These are phyloP conservation scores for Grallaria varia DNA, from an alignment of 2,113 vertebrate species.

Conservation along the genomic window DNA sequence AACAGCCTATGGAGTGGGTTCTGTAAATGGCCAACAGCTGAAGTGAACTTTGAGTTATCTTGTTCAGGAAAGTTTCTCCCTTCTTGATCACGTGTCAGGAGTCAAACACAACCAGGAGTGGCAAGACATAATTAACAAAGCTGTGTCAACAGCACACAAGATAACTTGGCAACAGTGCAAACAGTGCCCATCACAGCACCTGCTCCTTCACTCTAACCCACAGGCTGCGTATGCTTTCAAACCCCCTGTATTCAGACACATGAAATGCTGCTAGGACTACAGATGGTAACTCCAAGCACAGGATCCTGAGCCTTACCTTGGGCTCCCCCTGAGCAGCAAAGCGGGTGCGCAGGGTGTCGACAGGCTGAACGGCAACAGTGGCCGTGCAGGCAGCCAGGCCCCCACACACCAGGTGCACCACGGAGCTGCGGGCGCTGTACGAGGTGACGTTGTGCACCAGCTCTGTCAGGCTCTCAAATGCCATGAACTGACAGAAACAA, in stretches of 20 bases:
- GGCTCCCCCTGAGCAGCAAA: slow-evolving; percentile 96
- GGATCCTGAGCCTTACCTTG: slow-evolving; percentile 74
- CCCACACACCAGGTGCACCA: slow-evolving; percentile 87
- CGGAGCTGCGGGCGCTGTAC: slow-evolving; percentile 72
- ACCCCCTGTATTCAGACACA: neutral
- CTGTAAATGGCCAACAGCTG: neutral
- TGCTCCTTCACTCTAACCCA: neutral
- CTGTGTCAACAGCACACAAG: neutral
- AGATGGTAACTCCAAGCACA: rapidly evolving
- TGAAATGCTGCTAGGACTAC: neutral
- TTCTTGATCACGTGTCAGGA: neutral
- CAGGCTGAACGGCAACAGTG: slow-evolving; percentile 85
- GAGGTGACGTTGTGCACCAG: slow-evolving; percentile 73
- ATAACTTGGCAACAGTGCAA: neutral
- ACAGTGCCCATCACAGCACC: neutral
- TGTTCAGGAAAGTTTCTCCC: neutral
- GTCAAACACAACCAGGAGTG: neutral
- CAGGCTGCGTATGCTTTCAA: neutral
- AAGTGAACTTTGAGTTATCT: neutral
- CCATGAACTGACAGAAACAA: slow-evolving; percentile 80
- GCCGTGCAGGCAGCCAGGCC: slow-evolving; percentile 86
- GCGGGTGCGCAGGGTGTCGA: slow-evolving; percentile 92
- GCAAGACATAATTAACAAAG: neutral
- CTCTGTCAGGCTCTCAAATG: slow-evolving; percentile 86
- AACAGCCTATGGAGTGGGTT: neutral